A percentile compares a stretch with the other conserved stretches of the same genome.
phyloP scores from a whole-genome alignment of 2,113 vertebrate genomes.

The Gila orcuttii region DNA sequence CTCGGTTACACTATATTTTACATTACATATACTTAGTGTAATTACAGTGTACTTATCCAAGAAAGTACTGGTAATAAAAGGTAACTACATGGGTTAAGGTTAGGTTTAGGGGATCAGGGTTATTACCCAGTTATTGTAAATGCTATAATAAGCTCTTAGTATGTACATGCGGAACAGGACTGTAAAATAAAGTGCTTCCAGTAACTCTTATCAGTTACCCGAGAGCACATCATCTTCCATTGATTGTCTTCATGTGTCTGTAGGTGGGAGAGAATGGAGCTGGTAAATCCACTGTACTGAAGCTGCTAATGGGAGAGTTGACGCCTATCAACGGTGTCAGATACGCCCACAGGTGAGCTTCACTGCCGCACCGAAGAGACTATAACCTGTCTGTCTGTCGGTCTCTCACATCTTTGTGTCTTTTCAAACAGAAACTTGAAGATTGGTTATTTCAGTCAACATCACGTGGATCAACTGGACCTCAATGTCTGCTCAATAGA shows the following conservation, averaged over 20 bases:
- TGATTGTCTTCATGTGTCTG: neutral
- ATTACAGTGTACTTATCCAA: no score
- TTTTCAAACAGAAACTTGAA: conserved; percentile 86
- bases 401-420: neutral
- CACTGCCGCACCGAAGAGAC: neutral
- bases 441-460: conserved; percentile 97
- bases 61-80: no score
- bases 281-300: conserved; percentile 94
- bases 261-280: conserved; percentile 97
- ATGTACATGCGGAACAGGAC: no score
- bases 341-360: conserved; percentile 88
- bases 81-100: no score
- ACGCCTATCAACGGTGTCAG: conserved; percentile 85
- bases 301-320: conserved; percentile 94
- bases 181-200: no score
- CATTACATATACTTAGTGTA: no score
- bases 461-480: conserved; percentile 97
- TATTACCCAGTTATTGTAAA: no score
- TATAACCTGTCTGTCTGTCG: neutral
- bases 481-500: conserved; percentile 93
- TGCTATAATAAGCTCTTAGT: no score
- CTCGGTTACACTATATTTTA: no score
- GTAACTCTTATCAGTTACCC: no score
- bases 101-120: no score
- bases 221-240: neutral